Evolutionary conservation across 2,113 vertebrate species (phyloP), one percentile per base, ranked within the genome.

Genomic region (Ailuropoda melanoleuca): DNA sequence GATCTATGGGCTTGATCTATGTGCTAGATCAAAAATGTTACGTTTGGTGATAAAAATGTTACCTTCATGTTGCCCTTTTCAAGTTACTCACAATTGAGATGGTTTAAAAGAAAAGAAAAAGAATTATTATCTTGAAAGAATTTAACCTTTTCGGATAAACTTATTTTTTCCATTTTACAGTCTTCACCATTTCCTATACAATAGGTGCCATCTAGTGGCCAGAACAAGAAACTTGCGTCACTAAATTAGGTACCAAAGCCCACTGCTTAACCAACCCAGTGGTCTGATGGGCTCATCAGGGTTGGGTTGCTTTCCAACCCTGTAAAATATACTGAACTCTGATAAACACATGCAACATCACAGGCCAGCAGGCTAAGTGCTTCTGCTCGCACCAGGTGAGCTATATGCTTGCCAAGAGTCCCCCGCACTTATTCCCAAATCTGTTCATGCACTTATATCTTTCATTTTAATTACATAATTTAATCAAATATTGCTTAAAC

Each of bases 191-290:
- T 96, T 95, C 39, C 89, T 95, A 85, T 92, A 82, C 96, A 97
- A 95, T 0, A 64, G 95, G 92, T 90, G 97, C 98, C 98, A 98
- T 84, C 98, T 98, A 97, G 97, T 97, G 98, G 96, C 64, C 72
- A 85, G 0, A 93, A 90, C 26, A 88, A 96, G 95, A 93, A 95
- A 96, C 46, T 66, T 55, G 37, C 1, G 0, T 75, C 90, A 95
- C 64, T 75, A 86, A 74, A 72, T 37, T 15, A 89, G 58, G n/a
- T n/a, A 62, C 19, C 19, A 80, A 39, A 62, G n/a, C 2, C 6
- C 3, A 26, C 21, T 0, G 13, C 13, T n/a, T 62, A 95, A 29
- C 43, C 19, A 70, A 39, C 15, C 12, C 56, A 85, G 60, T 11
- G 60, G 55, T 26, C 6, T 46, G 64, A 37, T 39, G 24, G 58